Evolutionary conservation across 2,888 invertebrate species (phyloP), one percentile per base, ranked within the genome.

Genomic region (Plagiodera versicolora): DNA sequence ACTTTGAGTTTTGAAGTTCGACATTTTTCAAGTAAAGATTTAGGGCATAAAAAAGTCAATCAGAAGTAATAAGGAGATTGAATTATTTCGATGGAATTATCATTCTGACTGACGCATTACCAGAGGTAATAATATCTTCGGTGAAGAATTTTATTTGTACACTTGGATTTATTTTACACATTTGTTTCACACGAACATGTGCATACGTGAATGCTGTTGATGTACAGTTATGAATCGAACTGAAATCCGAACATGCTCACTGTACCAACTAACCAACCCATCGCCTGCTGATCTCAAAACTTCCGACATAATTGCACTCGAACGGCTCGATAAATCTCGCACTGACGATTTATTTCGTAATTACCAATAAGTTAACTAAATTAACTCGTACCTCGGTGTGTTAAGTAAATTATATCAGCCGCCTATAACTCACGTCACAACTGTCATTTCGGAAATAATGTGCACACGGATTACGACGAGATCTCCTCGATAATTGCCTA

Each of bases 341-440:
- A 55, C 50, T 61, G 67, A 64, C 63, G 67, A 67, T 65, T 67
- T 63, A 64, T 67, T 62, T 50, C 56, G 53, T 63, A 63, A 65
- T 67, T 67, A 65, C 63, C 67, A 64, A 62, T 67, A 65, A 56
- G 58, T 65, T 65, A 56, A 58, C 58, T 53, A 67, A 65, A 67
- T 67, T 63, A 62, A 65, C 65, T 67, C 63, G 44, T 65, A 67
- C 57, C 53, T 52, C 48, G 60, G 58, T 60, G 65, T 60, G 63
- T 60, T 65, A 65, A 65, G 65, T 67, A 65, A 67, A 67, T 67
- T 67, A 67, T 60, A 61, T 57, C 56, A 60, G 47, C 32, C 47
- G 24, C 49, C 55, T 32, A 60, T 67, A 65, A 65, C 17, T 67
- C 67, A 65, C 46, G 60, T 51, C 46, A 20, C 8, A 45, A 58